A percentile compares a stretch with the other conserved stretches of the same genome.
Evolutionary conservation across 2,888 invertebrate species (phyloP).

Genomic region (Nemotelus pantherinus): DNA sequence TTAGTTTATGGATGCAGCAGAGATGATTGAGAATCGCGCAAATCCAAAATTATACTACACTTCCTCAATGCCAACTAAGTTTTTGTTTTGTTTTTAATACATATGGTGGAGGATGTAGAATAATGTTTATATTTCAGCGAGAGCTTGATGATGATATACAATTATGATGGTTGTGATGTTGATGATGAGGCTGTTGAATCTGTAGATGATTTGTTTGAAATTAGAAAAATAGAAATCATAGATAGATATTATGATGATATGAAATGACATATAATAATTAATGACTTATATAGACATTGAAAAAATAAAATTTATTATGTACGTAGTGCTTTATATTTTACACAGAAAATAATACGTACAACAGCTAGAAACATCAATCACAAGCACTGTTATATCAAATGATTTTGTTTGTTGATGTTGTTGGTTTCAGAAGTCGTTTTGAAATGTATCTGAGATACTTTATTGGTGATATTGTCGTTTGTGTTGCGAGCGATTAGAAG

Average conservation of each 20-base stretch:
- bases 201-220: conserved; percentile 28
- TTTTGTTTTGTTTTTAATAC: not conserved
- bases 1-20: conserved; percentile 16
- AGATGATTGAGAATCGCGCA: conserved; percentile 20
- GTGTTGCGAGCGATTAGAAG: conserved; percentile 6
- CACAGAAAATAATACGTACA: conserved; percentile 10
- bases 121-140: conserved; percentile 41
- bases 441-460: not conserved
- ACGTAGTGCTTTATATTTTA: not conserved
- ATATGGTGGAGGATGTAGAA: conserved; percentile 25
- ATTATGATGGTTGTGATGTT: conserved; percentile 32
- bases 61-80: conserved; percentile 10
- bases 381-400: conserved; percentile 33
- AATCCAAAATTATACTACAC: conserved; percentile 37
- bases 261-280: conserved; percentile 25
- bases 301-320: not conserved
- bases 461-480: conserved; percentile 32
- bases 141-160: conserved; percentile 26
- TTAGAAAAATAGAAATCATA: conserved; percentile 21
- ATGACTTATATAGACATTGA: not conserved
- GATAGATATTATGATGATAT: conserved; percentile 28
- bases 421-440: not conserved
- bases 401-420: conserved; percentile 9
- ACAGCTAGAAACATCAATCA: conserved; percentile 15
- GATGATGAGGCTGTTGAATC: conserved; percentile 33